Evolutionary conservation across 2,888 invertebrate genomes (phyloP), one percentile per base, ranked within the genome.

Genomic region (Conchocele bisecta): DNA sequence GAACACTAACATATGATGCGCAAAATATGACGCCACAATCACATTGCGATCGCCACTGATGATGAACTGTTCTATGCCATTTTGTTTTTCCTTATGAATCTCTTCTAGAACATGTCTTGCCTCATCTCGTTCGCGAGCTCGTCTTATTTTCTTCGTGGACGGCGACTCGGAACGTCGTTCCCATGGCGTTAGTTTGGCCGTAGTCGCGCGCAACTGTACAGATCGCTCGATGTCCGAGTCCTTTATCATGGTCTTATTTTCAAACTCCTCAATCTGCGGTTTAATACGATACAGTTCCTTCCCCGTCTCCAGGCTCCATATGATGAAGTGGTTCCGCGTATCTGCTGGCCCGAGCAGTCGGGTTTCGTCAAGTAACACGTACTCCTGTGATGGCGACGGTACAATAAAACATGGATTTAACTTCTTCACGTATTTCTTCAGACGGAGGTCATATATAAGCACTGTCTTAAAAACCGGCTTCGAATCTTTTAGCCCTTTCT

Each of bases 1-100:
- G 61, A 90, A 89, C 15, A 90, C 89, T 58, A 87, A 89, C 61
- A 90, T 54, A 69, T 89, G 89, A 70, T 90, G 90, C 5, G 89
- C 89, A 69, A 88, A 89, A 77, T 85, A 89, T 0, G 90, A 88
- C 1, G 89, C 89, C 7, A 90, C 88, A 24, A 90, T 81, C 4
- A 83, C 84, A 26, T 82, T 83, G 42, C 83, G 74, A 68, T 90
- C 86, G 17, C 83, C 86, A 64, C 89, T 89, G 6, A 90, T 80
- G 5, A 89, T 70, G 64, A 85, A 90, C 71, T 86, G 86, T 46
- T 90, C 90, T 9, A 90, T 83, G 20, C 76, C 81, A 79, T 90
- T 90, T 9, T 88, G 85, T 66, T 86, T 89, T 65, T 90, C 90
- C 42, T 81, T 83, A 29, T 77, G 73, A 5, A 88, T 46, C 24